phyloP scores from a whole-genome alignment of 2,888 invertebrate species.

The Tinea semifulvella region DNA sequence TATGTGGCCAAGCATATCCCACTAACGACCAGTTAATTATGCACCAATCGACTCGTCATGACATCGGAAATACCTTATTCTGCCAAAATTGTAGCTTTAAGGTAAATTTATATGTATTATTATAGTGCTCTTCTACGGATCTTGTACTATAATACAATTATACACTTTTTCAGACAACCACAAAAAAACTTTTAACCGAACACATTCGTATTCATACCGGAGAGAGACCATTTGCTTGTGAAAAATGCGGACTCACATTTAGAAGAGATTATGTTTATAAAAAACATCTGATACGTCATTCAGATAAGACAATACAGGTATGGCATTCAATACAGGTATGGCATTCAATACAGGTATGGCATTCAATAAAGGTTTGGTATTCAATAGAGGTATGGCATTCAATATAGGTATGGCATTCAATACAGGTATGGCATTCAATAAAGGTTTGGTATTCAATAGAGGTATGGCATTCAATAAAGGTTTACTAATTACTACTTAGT shows the following conservation, averaged over 20 bases:
- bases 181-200: constrained; percentile 37
- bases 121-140: neutral
- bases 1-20: constrained; percentile 46
- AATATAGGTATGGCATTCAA: too few species aligned
- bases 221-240: constrained; percentile 50
- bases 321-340: too few species aligned
- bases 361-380: too few species aligned
- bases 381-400: too few species aligned
- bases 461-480: too few species aligned
- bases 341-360: too few species aligned
- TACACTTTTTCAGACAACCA: constrained; percentile 14
- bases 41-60: constrained; percentile 41
- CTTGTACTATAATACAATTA: too few species aligned
- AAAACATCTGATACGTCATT: constrained; percentile 44
- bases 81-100: constrained; percentile 46
- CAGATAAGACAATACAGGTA: constrained; percentile 36
- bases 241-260: constrained; percentile 51
- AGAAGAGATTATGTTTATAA: constrained; percentile 43
- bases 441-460: too few species aligned
- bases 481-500: too few species aligned
- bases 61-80: constrained; percentile 35
- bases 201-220: constrained; percentile 49
- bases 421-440: too few species aligned
- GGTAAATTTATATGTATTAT: constrained; percentile 22
- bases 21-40: constrained; percentile 32